Evolutionary conservation across 2,888 invertebrate genomes (phyloP), one percentile per base, ranked within the genome.

Genomic region (Caenorhabditis becei): DNA sequence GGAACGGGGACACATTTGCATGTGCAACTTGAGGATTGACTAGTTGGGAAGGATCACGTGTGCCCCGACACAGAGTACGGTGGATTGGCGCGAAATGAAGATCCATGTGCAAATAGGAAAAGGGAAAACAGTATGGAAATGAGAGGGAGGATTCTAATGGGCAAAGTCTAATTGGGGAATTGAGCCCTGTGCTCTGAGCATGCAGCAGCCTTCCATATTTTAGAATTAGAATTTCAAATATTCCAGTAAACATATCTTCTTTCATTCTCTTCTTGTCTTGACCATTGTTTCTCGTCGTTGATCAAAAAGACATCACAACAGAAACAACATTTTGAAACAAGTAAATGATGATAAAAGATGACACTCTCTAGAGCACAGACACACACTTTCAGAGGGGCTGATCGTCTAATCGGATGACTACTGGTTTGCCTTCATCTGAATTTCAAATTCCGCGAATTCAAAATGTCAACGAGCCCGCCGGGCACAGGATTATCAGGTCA

Each of bases 281-380:
- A 58, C 37, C 35, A 14, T 14, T 41, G 20, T 32, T 10, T 41
- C 11, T n/a, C n/a, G n/a, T n/a, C n/a, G 14, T 20, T 44, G 54
- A 54, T 67, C 58, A 47, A 32, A 32, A 16, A 11, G 61, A n/a
- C 41, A 41, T n/a, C 37, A 66, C 53, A 28, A 58, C n/a, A 56
- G 18, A 63, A 63, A 11, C 63, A 37, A 11, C 41, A 10, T 41
- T 41, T 41, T 41, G 41, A 41, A 41, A 41, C 49, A 8, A 7
- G 49, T 4, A 20, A 20, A 49, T 49, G 49, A 49, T 49, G 49
- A 49, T 49, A 49, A 49, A 41, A 16, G 23, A 49, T 18, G 20
- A 16, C 49, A n/a, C 49, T 20, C 20, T 16, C 8, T 8, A 20
- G 20, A 49, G 20, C 18, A 20, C 20, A 49, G 18, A 49, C 20